Conservation (phyloP, 23 tunicate genomes). For the Trididemnum miniatum region DNA sequence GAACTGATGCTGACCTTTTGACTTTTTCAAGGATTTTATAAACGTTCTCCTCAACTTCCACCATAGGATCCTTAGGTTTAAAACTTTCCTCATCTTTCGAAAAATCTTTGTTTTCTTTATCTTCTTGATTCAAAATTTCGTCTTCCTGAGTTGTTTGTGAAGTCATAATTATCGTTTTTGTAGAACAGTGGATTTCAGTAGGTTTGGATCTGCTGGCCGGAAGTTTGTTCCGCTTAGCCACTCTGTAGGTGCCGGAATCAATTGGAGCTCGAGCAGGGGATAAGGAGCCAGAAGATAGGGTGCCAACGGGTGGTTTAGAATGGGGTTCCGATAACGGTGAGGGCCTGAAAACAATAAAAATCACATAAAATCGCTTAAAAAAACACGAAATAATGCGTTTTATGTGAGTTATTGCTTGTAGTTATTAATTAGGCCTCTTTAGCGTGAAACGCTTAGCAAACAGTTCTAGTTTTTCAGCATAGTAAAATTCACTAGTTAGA, state of each 20-base stretch:
- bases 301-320: too few relatives aligned
- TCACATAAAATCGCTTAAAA: too few relatives aligned
- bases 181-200: not conserved
- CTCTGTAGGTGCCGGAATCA: constrained; percentile 62
- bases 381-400: too few relatives aligned
- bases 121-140: not conserved
- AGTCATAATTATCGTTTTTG: not conserved
- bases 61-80: not conserved
- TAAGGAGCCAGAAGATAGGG: not conserved
- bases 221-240: constrained; percentile 11
- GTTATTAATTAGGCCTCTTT: too few relatives aligned
- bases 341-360: too few relatives aligned
- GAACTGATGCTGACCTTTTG: constrained; percentile 28
- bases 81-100: not conserved
- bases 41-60: constrained; percentile 16
- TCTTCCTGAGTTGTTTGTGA: not conserved
- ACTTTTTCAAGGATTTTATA: constrained; percentile 45
- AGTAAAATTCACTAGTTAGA: too few relatives aligned
- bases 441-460: too few relatives aligned
- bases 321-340: too few relatives aligned
- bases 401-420: too few relatives aligned
- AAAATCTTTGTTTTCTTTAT: not conserved
- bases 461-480: too few relatives aligned
- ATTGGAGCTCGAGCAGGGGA: constrained; percentile 14
- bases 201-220: not conserved